Conservation (phyloP, 2,888 invertebrate species). For the Lepidochrysops patricia region DNA sequence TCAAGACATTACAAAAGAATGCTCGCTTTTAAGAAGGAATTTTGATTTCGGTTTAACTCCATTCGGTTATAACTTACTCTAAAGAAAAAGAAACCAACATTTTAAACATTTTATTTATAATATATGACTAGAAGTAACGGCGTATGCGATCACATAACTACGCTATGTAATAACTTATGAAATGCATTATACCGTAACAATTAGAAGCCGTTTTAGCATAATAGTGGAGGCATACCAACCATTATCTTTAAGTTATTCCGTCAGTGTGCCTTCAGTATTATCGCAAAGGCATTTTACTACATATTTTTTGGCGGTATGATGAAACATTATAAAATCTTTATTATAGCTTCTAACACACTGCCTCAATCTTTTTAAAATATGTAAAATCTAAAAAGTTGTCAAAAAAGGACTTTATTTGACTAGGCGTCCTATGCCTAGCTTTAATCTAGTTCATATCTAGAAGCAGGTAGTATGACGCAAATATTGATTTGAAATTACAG, state of each 20-base stretch:
- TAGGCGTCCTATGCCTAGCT: conserved; percentile 6
- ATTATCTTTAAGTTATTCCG: neutral
- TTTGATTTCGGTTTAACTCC: neutral
- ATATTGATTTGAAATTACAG: neutral
- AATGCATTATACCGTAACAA: conserved; percentile 3
- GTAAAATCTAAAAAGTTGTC: neutral
- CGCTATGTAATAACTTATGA: conserved; percentile 1
- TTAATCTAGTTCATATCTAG: neutral
- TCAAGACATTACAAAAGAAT: too few species aligned
- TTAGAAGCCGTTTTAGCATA: neutral
- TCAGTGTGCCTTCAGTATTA: neutral
- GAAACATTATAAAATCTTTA: too few species aligned
- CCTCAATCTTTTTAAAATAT: neutral
- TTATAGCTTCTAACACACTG: too few species aligned
- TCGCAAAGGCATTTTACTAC: neutral
- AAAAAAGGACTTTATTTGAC: neutral
- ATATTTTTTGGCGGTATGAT: too few species aligned
- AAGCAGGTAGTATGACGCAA: neutral
- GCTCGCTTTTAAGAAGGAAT: too few species aligned
- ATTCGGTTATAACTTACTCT: neutral
- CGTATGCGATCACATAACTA: neutral
- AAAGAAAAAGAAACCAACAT: neutral
- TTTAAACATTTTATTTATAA: neutral
- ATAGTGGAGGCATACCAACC: neutral
- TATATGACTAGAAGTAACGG: conserved; percentile 9